These are phyloP conservation scores for Umimayanthus chanpuru DNA, from an alignment of 92 coral and sea anemone species.

Conservation along the genomic window DNA sequence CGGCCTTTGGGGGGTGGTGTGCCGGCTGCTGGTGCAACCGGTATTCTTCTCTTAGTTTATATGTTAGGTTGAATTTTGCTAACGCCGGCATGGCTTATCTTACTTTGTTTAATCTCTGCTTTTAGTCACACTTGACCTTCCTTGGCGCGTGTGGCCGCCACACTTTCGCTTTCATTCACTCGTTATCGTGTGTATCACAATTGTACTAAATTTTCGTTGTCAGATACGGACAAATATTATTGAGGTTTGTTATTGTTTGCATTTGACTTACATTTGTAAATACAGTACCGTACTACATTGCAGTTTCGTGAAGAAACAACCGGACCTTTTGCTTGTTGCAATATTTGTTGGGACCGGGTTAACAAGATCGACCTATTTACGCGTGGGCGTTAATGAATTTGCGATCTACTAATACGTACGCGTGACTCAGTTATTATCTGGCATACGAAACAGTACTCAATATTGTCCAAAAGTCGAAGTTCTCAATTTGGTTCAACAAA, in stretches of 20 bases:
- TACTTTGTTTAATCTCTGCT: background rate
- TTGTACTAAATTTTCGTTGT: background rate
- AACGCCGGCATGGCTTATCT: background rate
- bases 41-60: background rate
- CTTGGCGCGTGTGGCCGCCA: constrained; percentile 7
- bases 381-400: background rate
- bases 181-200: background rate
- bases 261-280: background rate
- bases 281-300: no score
- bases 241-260: background rate
- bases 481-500: no score
- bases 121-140: background rate
- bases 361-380: background rate
- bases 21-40: background rate
- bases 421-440: background rate
- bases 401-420: background rate
- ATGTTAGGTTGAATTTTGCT: background rate
- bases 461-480: no score
- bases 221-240: background rate
- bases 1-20: constrained; percentile 3
- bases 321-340: no score
- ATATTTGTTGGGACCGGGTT: no score
- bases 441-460: background rate
- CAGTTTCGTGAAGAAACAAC: no score
- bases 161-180: no score